Conservation (phyloP, 2,888 invertebrate genomes). For the Drosophila infuscata region DNA sequence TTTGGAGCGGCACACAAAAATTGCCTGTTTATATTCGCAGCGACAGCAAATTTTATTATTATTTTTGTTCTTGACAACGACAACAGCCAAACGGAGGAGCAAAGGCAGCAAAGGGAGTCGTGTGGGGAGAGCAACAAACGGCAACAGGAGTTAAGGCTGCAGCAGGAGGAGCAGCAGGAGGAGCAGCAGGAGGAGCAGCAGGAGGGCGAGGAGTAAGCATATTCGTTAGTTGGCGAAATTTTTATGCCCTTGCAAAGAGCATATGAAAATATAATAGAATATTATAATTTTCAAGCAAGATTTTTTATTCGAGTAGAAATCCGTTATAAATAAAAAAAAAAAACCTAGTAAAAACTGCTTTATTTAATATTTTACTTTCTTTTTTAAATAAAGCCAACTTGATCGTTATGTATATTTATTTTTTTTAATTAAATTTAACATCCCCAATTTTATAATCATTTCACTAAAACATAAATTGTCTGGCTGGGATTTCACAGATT, state of each 20-base stretch:
- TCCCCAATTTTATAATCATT: neutral
- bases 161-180: neutral
- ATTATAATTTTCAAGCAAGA: neutral
- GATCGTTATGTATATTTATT: neutral
- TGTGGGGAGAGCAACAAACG: neutral
- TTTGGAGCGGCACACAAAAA: constrained; percentile 64
- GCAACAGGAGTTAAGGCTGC: constrained; percentile 1
- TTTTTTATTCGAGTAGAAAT: neutral
- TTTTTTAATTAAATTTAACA: neutral
- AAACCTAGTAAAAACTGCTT: neutral
- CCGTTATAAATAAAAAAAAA: neutral
- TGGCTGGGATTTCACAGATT: neutral
- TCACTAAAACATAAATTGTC: neutral
- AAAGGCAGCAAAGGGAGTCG: neutral
- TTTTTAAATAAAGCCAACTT: neutral
- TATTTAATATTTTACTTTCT: neutral
- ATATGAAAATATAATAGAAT: neutral
- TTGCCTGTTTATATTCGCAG: constrained; percentile 81
- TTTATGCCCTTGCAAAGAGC: neutral
- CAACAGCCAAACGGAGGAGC: constrained; percentile 40
- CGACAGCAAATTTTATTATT: constrained; percentile 81
- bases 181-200: neutral
- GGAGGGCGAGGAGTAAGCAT: neutral
- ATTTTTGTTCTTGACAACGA: constrained; percentile 80
- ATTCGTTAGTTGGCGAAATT: neutral